A percentile compares a stretch with the other conserved stretches of the same genome.
Conservation (phyloP, 64 coral and sea anemone genomes). For the Montipora sp. region DNA sequence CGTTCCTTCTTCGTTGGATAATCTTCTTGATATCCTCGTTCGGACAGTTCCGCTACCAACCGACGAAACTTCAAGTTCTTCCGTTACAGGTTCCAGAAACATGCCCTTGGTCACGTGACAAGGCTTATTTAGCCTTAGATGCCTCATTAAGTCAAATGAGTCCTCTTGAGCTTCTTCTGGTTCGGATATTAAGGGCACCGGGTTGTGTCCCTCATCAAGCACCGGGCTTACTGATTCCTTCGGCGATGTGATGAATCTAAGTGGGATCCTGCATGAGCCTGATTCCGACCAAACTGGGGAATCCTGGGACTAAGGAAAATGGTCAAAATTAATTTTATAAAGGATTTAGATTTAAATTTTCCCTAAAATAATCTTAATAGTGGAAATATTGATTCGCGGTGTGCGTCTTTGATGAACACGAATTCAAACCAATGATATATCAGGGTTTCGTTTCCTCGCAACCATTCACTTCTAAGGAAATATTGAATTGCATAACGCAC, state of each 20-base stretch:
- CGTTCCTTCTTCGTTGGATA: slow-evolving; percentile 44
- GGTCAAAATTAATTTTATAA: neutral
- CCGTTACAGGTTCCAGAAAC: slow-evolving; percentile 79
- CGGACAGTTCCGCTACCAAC: slow-evolving; percentile 73
- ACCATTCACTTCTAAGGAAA: neutral
- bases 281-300: slow-evolving; percentile 63
- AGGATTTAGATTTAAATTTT: neutral
- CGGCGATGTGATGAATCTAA: slow-evolving; percentile 33
- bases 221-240: slow-evolving; percentile 3
- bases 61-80: slow-evolving; percentile 87
- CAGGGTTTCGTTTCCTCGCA: neutral
- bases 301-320: slow-evolving; percentile 43
- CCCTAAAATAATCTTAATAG: neutral
- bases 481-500: neutral
- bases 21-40: slow-evolving; percentile 65
- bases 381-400: too few species aligned
- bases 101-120: slow-evolving; percentile 48
- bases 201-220: neutral
- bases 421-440: neutral
- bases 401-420: too few species aligned
- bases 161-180: slow-evolving; percentile 68
- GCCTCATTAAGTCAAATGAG: slow-evolving; percentile 87
- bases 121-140: slow-evolving; percentile 69
- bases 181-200: slow-evolving; percentile 74
- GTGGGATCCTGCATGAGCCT: slow-evolving; percentile 56